Evolutionary conservation across 2,113 vertebrate species (phyloP), one percentile per base, ranked within the genome.

Genomic region (Cyanistes caeruleus): DNA sequence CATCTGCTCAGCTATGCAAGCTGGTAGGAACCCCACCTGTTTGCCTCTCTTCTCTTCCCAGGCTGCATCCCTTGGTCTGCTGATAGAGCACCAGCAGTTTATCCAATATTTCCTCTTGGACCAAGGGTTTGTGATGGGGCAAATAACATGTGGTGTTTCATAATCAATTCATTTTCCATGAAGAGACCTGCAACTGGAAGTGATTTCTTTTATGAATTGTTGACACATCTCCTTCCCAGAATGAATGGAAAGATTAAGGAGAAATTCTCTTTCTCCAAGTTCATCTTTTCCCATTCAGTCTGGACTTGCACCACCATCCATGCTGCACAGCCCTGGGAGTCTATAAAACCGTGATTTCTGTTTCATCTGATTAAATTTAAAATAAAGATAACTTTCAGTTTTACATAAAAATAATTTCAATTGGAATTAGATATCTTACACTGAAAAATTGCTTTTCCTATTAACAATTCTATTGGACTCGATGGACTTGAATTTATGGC

Each of bases 1-100:
- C 5, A 1, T 15, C 55, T 75, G 60, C 41, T 89, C 44, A 70
- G 55, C 37, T 33, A 8, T 48, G 51, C 59, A 43, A 51, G 39
- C 51, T 59, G 62, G 43, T 7, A 1, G 28, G 41, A 53, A 6
- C 58, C 33, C 51, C 31, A 28, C 25, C 18, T 0, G 0, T 22
- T 12, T 22, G 17, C 69, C 0, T 7, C 64, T 49, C 69, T 3
- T 3, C 10, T 81, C 86, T 70, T 73, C 49, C 41, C 85, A 53
- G 63, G 31, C 70, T 56, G 41, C 2, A 1, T 53, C 68, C 9
- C 51, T 51, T 63, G 6, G 27, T 24, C 56, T 5, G 0, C 46
- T 43, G 15, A 31, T 2, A 49, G 33, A 51, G 55, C 55, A 84
- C 43, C 35, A 75, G 27, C 33, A 52, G 35, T 44, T 86, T 39